Base-by-base conservation (phyloP, 1,140 invertebrate genomes). In the Oedothorax gibbosus region DNA sequence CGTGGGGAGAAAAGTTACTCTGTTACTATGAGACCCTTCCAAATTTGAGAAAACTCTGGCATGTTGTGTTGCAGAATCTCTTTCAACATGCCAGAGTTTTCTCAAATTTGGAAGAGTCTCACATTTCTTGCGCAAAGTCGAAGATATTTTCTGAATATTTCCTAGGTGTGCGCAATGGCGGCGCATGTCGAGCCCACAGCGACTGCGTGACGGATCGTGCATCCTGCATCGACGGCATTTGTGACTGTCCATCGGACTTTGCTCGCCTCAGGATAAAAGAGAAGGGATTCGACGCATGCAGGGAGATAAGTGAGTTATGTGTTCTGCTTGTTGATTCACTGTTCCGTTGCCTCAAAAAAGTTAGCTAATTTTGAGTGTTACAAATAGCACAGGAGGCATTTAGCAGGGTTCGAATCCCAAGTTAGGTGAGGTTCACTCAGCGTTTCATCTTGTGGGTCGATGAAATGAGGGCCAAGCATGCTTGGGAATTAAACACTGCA, bases 191-290 rank as follows among this genome's bases (percentile, higher is more conserved):
- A 0, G 71, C 2, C 0, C 66, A 69, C 49, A 73, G 35, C 11
- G 81, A 83, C 69, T 83, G 81, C 71, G 57, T 83, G 21, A 83
- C 81, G n/a, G 81, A 83, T 21, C 64, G 57, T 50, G 69, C 81
- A 4, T 10, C 35, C 0, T 83, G 81, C 50, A 18, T 49, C 7
- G 53, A 75, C n/a, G 71, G 72, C 10, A 54, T 83, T n/a, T 83
- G 81, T 14, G 81, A 83, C n/a, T 83, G 81, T 75, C 81, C 81
- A 0, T 4, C 8, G 0, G 75, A 75, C 21, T 57, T 56, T 9
- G 69, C 75, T 3, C 71, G 62, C 0, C 18, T 83, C 7, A 57
- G n/a, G 10, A 21, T 75, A 11, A 71, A 60, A 54, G 71, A 83
- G n/a, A 75, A 21, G 14, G 71, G 81, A 0, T 83, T 73, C 20